Evolutionary conservation across 1,140 invertebrate genomes (phyloP), one percentile per base, ranked within the genome.

Genomic region (Drosophila ercepeae): DNA sequence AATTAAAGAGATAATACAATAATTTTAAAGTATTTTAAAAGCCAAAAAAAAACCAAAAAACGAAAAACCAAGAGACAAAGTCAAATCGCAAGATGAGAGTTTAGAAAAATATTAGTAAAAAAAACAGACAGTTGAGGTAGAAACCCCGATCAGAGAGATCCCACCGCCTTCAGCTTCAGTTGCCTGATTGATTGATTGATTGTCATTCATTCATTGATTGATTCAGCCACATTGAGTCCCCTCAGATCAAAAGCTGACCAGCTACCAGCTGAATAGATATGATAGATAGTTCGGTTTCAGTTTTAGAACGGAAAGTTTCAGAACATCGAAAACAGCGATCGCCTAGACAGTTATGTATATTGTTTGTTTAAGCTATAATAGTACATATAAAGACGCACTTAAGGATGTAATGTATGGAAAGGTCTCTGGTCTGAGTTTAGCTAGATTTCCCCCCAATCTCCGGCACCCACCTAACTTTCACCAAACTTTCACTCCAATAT

Each of bases 241-340:
- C 58, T 65, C 36, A 52, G 59, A 42, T 42, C 19, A 27, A 65
- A 41, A 65, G 63, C n/a, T n/a, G n/a, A n/a, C n/a, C n/a, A n/a
- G n/a, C 59, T 29, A 63, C 45, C 9, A 67, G 63, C 45, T 64
- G 70, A 39, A 25, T 65, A 63, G 58, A 71, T 77, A 73, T 64
- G 32, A 63, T 51, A 60, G 67, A 79, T 81, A 69, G 53, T 83
- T 83, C 78, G 81, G 81, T 86, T 86, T 86, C 81, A 86, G 81
- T 75, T 78, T 25, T 32, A 63, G 51, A 73, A 61, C 55, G 49
- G 53, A 64, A 61, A 42, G 57, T 74, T 70, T 74, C 41, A 55
- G 58, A 32, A 75, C 64, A 77, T 77, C 76, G 54, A 77, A 73
- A 50, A 42, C 63, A 63, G 60, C 63, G 60, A 65, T 52, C 42